Evolutionary conservation across 1,140 invertebrate genomes (phyloP), one percentile per base, ranked within the genome.

Genomic region (Bombus sibiricus): DNA sequence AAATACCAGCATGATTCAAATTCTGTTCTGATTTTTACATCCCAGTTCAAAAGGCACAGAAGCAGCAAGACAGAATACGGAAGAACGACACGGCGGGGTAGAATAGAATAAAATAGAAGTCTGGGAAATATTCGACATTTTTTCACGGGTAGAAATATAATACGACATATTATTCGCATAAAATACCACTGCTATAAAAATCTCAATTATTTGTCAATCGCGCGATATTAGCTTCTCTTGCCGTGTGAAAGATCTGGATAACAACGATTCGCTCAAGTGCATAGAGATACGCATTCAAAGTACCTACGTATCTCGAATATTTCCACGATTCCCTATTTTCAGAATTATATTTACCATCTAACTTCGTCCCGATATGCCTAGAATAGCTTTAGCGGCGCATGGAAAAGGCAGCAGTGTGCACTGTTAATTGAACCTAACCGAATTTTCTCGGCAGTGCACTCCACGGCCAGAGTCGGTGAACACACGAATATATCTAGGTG

Each of bases 1-100:
- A 79, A 78, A 37, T 77, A 82, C 76, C 82, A 74, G 53, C 62
- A 64, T 68, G 59, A 41, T 66, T 85, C 78, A 80, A 71, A 82
- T 89, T 66, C 73, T 74, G 34, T 76, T 53, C 47, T 47, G 88
- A 89, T 82, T 90, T 90, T 89, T 85, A 90, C 82, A 90, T 85
- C 74, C 62, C 81, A 78, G 78, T 89, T 79, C 74, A 75, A 64
- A 47, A 53, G 59, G 64, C 74, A 87, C 85, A 89, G 87, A 82
- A 72, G 69, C 41, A 18, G 4, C 37, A 3, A 18, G 13, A 62
- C 72, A 90, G 68, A 79, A 90, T 89, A 59, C 79, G 74, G 71
- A 59, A 41, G 32, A 57, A 71, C n/a, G n/a, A 32, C 6, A 2
- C 37, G 64, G 5, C 13, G 28, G 18, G 43, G n/a, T 57, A 81